Conservation (phyloP, 2,888 invertebrate species). For the Tinea trinotella region DNA sequence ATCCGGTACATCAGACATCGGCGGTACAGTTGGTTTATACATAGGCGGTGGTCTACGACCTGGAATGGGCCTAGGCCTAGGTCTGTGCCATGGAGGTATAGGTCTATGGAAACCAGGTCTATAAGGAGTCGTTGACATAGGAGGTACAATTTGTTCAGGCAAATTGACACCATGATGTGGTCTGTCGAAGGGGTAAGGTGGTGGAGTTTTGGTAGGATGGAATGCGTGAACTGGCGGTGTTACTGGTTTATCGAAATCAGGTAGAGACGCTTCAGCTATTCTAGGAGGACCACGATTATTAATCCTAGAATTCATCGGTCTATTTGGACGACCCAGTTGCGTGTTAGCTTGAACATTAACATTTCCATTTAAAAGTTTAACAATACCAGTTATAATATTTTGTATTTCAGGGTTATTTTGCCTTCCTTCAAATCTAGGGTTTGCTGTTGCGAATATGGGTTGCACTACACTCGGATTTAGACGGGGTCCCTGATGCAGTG, state of each 20-base stretch:
- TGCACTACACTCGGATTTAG: conserved; percentile 68
- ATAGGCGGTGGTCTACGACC: conserved; percentile 71
- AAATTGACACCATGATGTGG: conserved; percentile 79
- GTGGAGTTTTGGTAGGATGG: conserved; percentile 67
- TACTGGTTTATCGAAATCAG: conserved; percentile 74
- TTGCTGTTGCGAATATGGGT: conserved; percentile 67
- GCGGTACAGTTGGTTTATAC: conserved; percentile 74
- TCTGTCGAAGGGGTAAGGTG: conserved; percentile 84
- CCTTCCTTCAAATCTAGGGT: conserved; percentile 50
- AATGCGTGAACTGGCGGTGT: conserved; percentile 57
- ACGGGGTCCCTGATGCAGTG: conserved; percentile 79
- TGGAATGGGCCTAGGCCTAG: conserved; percentile 68
- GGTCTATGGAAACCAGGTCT: conserved; percentile 74
- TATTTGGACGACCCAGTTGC: conserved; percentile 74
- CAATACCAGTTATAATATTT: conserved; percentile 91
- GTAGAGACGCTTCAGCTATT: conserved; percentile 81
- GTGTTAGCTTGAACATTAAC: conserved; percentile 88
- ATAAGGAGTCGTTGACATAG: conserved; percentile 49
- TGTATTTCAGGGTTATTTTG: conserved; percentile 79
- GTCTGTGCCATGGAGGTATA: conserved; percentile 78
- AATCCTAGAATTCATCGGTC: conserved; percentile 83
- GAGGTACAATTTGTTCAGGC: conserved; percentile 82
- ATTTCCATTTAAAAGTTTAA: conserved; percentile 89
- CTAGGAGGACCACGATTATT: conserved; percentile 93
- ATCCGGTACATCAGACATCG: conserved; percentile 51